Percentiles rank a stretch among this genome's conserved stretches.
phyloP scores from a whole-genome alignment of 1,140 invertebrate species.

The Steinernema khuongi region DNA sequence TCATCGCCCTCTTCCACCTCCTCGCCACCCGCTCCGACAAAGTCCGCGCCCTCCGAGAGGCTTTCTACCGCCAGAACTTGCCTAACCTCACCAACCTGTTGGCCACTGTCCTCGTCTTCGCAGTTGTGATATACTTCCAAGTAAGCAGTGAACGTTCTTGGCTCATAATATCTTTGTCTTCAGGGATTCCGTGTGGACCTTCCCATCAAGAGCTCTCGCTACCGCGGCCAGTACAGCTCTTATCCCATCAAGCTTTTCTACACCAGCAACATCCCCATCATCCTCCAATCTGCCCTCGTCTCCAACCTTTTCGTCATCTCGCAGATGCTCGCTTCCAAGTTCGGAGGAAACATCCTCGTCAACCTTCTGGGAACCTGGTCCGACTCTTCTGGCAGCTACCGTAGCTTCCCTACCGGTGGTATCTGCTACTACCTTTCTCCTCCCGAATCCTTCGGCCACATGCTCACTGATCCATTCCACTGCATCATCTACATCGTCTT shows the following conservation, averaged over 20 bases:
- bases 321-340: conserved; percentile 91
- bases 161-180: conserved; percentile 27
- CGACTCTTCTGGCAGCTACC: conserved; percentile 91
- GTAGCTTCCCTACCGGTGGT: conserved; percentile 71
- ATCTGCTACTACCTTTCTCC: conserved; percentile 97
- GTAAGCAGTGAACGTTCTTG: not conserved
- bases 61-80: conserved; percentile 95
- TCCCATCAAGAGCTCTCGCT: conserved; percentile 95
- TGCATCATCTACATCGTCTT: conserved; percentile 94
- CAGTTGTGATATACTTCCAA: conserved; percentile 99
- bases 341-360: conserved; percentile 90
- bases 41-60: conserved; percentile 87
- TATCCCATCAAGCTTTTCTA: conserved; percentile 99
- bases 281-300: conserved; percentile 91
- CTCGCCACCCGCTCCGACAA: conserved; percentile 92
- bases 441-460: conserved; percentile 88
- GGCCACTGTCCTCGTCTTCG: conserved; percentile 92
- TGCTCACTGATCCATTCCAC: conserved; percentile 89
- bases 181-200: conserved; percentile 97
- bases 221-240: conserved; percentile 93
- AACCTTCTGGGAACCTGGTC: conserved; percentile 96
- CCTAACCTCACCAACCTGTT: conserved; percentile 96
- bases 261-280: conserved; percentile 98
- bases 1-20: conserved; percentile 89
- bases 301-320: conserved; percentile 98